phyloP scores from a whole-genome alignment of 2,113 vertebrate genomes.

The Ophthalmolycus amberensis region DNA sequence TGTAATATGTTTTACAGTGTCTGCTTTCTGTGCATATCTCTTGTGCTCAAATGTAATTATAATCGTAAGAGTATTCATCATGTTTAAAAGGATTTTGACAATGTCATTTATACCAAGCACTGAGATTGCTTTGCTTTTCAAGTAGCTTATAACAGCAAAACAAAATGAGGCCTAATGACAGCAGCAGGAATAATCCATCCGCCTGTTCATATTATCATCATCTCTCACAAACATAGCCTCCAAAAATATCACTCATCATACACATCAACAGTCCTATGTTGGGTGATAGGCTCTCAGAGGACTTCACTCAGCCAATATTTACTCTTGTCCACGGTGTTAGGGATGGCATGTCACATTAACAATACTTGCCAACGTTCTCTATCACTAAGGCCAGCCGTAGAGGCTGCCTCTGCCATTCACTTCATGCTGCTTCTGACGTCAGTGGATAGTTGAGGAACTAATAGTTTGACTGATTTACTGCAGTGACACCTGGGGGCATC shows the following conservation, averaged over 20 bases:
- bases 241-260: slow-evolving; percentile 32
- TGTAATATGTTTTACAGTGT: background rate
- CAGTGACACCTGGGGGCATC: slow-evolving; percentile 27
- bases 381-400: slow-evolving; percentile 5
- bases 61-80: background rate
- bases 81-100: background rate
- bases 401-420: slow-evolving; percentile 28
- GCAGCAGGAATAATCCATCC: slow-evolving; percentile 30
- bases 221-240: slow-evolving; percentile 11
- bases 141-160: slow-evolving; percentile 17
- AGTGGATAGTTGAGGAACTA: background rate
- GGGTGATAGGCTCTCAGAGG: slow-evolving; percentile 2
- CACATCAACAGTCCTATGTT: slow-evolving; percentile 33
- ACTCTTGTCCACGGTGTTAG: slow-evolving; percentile 42
- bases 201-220: slow-evolving; percentile 36
- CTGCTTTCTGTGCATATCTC: background rate
- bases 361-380: slow-evolving; percentile 48
- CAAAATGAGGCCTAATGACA: slow-evolving; percentile 24
- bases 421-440: slow-evolving; percentile 7
- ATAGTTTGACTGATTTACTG: slow-evolving; percentile 26
- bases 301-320: slow-evolving; percentile 47
- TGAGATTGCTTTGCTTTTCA: slow-evolving; percentile 7
- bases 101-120: background rate
- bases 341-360: slow-evolving; percentile 56
- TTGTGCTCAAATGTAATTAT: background rate